phyloP scores from a whole-genome alignment of 2,113 vertebrate species.

The Grallaria varia region DNA sequence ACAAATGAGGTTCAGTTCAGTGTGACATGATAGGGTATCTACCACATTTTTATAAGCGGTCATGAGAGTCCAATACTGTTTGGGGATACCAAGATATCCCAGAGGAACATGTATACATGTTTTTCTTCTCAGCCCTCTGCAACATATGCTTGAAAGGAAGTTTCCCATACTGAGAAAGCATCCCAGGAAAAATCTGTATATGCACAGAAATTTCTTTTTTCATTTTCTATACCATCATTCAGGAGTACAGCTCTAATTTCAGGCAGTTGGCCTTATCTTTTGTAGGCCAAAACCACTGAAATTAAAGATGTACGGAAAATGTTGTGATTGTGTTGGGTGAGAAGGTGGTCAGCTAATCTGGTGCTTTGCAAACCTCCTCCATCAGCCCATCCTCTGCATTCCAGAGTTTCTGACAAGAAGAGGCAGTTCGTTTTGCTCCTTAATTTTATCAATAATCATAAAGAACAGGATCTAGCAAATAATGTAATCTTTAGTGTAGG shows the following conservation, averaged over 20 bases:
- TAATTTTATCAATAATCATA: slow-evolving; percentile 40
- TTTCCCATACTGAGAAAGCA: slow-evolving; percentile 30
- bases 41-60: not conserved
- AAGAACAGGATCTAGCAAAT: slow-evolving; percentile 39
- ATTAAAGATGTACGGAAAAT: slow-evolving; percentile 31
- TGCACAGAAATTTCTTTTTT: slow-evolving; percentile 10
- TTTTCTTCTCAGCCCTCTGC: not conserved
- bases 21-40: not conserved
- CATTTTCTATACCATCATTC: slow-evolving; percentile 42
- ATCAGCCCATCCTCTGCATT: not conserved
- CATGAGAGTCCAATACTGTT: not conserved
- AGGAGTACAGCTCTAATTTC: slow-evolving; percentile 52
- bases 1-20: not conserved
- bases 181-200: slow-evolving; percentile 31
- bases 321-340: not conserved
- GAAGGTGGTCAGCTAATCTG: slow-evolving; percentile 35
- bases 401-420: not conserved
- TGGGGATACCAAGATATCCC: not conserved
- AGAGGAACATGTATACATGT: not conserved
- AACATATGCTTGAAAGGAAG: not conserved
- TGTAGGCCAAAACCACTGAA: slow-evolving; percentile 35
- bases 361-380: not conserved
- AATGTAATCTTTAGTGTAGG: slow-evolving; percentile 12
- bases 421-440: slow-evolving; percentile 18
- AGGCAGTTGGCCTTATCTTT: slow-evolving; percentile 55